Evolutionary conservation across 2,888 invertebrate species (phyloP).

Genomic region (Pollenia labialis): DNA sequence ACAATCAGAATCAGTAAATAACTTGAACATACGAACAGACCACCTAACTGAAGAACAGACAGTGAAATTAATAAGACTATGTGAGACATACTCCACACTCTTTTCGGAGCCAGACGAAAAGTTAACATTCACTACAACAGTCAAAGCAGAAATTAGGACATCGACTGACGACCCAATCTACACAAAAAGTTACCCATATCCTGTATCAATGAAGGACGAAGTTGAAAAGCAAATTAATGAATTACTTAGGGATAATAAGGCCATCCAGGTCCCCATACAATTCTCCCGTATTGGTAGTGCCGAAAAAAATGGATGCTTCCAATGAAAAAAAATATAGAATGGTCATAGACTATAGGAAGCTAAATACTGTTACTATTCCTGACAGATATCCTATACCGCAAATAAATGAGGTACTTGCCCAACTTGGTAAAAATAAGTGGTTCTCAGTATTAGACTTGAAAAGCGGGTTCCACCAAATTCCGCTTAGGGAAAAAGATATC

Average conservation of each 20-base stretch:
- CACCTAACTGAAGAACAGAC: neutral
- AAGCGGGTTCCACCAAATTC: constrained; percentile 57
- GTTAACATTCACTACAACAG: constrained; percentile 3
- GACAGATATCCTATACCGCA: constrained; percentile 42
- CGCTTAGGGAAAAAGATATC: constrained; percentile 27
- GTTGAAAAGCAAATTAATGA: constrained; percentile 21
- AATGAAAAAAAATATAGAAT: constrained; percentile 41
- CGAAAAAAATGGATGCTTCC: constrained; percentile 51
- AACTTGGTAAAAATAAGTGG: constrained; percentile 7
- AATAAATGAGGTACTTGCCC: constrained; percentile 36
- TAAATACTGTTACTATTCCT: constrained; percentile 42
- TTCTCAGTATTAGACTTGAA: constrained; percentile 20
- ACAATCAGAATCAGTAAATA: neutral
- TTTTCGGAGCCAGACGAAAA: constrained; percentile 29
- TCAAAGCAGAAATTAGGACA: constrained; percentile 30
- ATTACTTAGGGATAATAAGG: neutral
- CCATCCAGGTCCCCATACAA: constrained; percentile 48
- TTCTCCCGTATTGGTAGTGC: constrained; percentile 44
- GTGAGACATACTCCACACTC: neutral
- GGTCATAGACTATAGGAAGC: constrained; percentile 62
- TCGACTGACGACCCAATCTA: constrained; percentile 1
- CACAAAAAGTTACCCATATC: constrained; percentile 46
- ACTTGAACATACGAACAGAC: neutral
- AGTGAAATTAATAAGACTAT: neutral
- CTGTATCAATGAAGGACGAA: constrained; percentile 23